Percentiles rank a stretch among this genome's conserved stretches.
Conservation (phyloP, 1,140 invertebrate genomes). For the Dufourea novaeangliae region DNA sequence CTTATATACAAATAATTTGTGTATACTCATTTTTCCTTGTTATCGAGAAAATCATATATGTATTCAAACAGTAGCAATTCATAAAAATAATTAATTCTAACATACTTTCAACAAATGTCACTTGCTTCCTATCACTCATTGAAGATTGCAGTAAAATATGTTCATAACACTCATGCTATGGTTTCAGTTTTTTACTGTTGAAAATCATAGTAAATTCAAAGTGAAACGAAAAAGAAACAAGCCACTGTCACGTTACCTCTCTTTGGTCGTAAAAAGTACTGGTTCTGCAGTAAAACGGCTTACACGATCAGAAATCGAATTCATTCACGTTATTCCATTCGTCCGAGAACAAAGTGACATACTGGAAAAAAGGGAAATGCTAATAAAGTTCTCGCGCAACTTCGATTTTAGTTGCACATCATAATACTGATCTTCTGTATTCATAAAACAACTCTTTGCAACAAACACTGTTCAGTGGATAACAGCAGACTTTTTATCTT, state of each 20-base stretch:
- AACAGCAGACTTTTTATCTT: neutral
- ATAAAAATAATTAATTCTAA: conserved; percentile 62
- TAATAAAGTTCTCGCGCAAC: neutral
- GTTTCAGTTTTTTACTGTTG: conserved; percentile 69
- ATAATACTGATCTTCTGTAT: conserved; percentile 26
- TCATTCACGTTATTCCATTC: conserved; percentile 34
- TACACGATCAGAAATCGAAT: conserved; percentile 49
- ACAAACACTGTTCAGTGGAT: conserved; percentile 1
- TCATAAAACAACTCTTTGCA: neutral
- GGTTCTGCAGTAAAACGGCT: conserved; percentile 45
- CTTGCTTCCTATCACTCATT: conserved; percentile 18
- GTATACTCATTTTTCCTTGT: conserved; percentile 59
- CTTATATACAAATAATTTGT: conserved; percentile 60
- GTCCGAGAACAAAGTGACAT: conserved; percentile 3
- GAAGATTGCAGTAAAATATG: conserved; percentile 30
- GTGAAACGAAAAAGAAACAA: conserved; percentile 74
- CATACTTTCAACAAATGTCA: conserved; percentile 33
- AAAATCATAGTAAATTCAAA: conserved; percentile 79
- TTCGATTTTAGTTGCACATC: neutral
- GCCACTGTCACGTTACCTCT: conserved; percentile 69
- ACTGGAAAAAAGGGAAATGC: conserved; percentile 3
- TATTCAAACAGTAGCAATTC: conserved; percentile 64
- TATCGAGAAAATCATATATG: conserved; percentile 49
- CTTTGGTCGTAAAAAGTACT: conserved; percentile 74
- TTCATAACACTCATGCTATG: conserved; percentile 62